phyloP scores from a whole-genome alignment of 2,797 vertebrate species.

The Falco berigora region DNA sequence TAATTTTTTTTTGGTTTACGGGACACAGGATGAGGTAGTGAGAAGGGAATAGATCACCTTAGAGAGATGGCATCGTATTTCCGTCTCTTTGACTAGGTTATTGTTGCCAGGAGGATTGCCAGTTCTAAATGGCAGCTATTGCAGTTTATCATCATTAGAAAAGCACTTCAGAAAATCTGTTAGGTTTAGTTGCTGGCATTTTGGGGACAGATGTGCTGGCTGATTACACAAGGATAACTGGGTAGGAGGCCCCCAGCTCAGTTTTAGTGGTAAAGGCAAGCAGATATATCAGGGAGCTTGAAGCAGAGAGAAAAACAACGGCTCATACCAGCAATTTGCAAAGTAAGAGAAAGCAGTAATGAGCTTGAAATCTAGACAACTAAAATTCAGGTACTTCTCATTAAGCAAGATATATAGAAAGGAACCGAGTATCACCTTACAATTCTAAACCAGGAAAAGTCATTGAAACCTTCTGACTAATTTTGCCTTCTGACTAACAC shows the following conservation, averaged over 20 bases:
- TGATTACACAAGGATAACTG: background rate
- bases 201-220: background rate
- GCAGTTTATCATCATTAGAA: background rate
- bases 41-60: background rate
- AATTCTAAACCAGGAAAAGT: background rate
- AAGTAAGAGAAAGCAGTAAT: background rate
- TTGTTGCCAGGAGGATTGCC: background rate
- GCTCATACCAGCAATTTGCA: background rate
- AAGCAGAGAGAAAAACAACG: background rate
- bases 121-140: background rate
- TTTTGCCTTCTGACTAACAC: background rate
- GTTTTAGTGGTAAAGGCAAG: background rate
- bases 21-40: background rate
- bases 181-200: background rate
- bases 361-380: background rate
- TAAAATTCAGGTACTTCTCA: background rate
- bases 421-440: background rate
- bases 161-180: background rate
- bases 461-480: background rate
- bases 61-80: background rate
- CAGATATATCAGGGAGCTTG: background rate
- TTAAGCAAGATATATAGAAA: background rate
- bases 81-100: background rate
- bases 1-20: background rate
- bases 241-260: background rate